Evolutionary conservation across 2,888 invertebrate species (phyloP).

Genomic region (Hipparchia semele): DNA sequence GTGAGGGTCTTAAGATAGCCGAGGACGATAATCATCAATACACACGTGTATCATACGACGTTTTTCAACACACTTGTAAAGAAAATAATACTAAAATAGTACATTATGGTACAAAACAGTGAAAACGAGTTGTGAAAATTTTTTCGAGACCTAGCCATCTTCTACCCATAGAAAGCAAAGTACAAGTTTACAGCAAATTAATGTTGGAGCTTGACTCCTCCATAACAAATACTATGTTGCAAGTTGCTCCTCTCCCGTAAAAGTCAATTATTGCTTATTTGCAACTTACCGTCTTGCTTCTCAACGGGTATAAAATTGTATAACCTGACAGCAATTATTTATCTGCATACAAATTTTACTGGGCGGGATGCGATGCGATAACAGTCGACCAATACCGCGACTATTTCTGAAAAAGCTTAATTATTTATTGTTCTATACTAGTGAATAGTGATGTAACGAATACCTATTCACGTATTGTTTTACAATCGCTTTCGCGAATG

Average conservation of each 20-base stretch:
- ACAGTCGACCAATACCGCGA: slow-evolving; percentile 34
- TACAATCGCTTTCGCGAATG: too few relatives aligned
- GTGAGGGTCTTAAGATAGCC: too few relatives aligned
- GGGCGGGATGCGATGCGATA: slow-evolving; percentile 39
- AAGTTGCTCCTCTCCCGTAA: neutral
- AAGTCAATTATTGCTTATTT: neutral
- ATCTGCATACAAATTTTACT: slow-evolving; percentile 52
- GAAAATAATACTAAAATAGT: too few relatives aligned
- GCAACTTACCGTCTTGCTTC: slow-evolving; percentile 1
- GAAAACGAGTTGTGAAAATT: too few relatives aligned
- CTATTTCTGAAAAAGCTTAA: slow-evolving; percentile 33
- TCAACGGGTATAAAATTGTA: slow-evolving; percentile 12
- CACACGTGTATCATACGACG: too few relatives aligned
- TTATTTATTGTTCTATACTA: slow-evolving; percentile 32
- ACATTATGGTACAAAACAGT: too few relatives aligned
- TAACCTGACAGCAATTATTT: slow-evolving; percentile 48
- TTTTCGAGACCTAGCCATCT: too few relatives aligned
- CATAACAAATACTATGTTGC: neutral
- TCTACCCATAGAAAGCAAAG: too few relatives aligned
- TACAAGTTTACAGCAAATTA: too few relatives aligned
- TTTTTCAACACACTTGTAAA: too few relatives aligned
- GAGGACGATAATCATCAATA: too few relatives aligned
- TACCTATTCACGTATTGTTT: neutral
- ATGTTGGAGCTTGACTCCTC: neutral
- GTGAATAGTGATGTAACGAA: neutral